Conservation (phyloP, 2,888 invertebrate species). For the Corbicula japonica region DNA sequence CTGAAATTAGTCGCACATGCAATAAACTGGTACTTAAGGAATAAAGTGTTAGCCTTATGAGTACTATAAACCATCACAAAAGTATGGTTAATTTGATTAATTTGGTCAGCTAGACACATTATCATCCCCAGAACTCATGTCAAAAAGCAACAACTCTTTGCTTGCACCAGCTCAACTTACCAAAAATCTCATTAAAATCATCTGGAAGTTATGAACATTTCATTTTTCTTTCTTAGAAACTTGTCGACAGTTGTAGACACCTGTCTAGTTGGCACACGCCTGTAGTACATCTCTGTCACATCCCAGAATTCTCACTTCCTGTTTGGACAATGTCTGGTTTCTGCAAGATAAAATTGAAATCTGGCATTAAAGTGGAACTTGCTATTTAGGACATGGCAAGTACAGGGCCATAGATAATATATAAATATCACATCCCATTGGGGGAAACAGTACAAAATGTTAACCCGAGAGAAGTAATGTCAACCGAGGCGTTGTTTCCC, state of each 20-base stretch:
- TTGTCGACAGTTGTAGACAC: slow-evolving; percentile 31
- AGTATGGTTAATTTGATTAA: no score
- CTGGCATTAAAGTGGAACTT: not conserved
- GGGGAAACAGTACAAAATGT: no score
- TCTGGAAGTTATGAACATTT: slow-evolving; percentile 12
- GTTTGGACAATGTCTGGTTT: slow-evolving; percentile 46
- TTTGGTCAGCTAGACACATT: no score
- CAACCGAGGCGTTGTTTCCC: no score
- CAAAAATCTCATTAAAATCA: slow-evolving; percentile 5
- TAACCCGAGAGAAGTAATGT: no score
- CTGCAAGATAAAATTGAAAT: slow-evolving; percentile 31
- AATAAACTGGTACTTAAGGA: no score
- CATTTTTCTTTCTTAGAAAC: slow-evolving; percentile 1
- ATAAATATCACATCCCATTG: no score
- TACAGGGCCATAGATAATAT: slow-evolving; percentile 1
- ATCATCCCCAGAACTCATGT: no score
- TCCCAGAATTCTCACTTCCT: slow-evolving; percentile 58
- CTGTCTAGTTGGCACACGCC: slow-evolving; percentile 38
- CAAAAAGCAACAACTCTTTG: no score
- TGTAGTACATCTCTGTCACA: slow-evolving; percentile 50
- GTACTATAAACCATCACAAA: no score
- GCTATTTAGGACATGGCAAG: not conserved
- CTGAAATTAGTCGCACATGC: no score
- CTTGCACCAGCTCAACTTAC: slow-evolving; percentile 15
- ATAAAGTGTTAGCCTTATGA: no score